A percentile compares a stretch with the other conserved stretches of the same genome.
Conservation (phyloP, 2,113 vertebrate species). For the Clarias magur region DNA sequence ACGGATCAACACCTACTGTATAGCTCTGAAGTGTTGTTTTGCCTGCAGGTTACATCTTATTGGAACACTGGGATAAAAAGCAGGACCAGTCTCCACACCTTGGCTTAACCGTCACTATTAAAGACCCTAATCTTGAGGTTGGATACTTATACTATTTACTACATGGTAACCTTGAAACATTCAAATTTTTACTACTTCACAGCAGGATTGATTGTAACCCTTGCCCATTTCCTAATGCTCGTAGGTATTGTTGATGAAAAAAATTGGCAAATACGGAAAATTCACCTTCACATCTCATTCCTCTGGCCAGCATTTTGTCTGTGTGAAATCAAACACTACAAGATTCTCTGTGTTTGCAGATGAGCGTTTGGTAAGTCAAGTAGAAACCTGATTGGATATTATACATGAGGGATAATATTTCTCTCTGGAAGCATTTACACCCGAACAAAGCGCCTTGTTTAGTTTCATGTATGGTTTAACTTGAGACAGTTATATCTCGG, state of each 20-base stretch:
- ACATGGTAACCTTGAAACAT: background rate
- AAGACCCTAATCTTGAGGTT: constrained; percentile 76
- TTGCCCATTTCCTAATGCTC: constrained; percentile 20
- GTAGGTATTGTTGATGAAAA: constrained; percentile 80
- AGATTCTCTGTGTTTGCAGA: constrained; percentile 76
- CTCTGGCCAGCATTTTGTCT: constrained; percentile 82
- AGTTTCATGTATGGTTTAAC: background rate
- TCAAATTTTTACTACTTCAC: background rate
- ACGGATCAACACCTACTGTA: background rate
- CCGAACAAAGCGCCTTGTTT: background rate
- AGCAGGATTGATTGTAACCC: background rate
- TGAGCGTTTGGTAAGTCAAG: constrained; percentile 81
- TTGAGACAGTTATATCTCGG: background rate
- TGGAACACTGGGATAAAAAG: constrained; percentile 79
- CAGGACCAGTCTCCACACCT: constrained; percentile 76
- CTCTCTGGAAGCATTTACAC: background rate
- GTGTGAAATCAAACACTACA: constrained; percentile 86
- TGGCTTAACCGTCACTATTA: constrained; percentile 82
- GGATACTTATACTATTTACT: background rate
- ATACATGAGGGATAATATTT: background rate
- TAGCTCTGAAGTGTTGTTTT: constrained; percentile 31
- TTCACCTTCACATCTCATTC: constrained; percentile 83
- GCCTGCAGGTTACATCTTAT: constrained; percentile 79
- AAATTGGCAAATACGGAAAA: constrained; percentile 78
- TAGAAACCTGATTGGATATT: background rate